Evolutionary conservation across 2,888 invertebrate species (phyloP).

Genomic region (Torymus texanus): DNA sequence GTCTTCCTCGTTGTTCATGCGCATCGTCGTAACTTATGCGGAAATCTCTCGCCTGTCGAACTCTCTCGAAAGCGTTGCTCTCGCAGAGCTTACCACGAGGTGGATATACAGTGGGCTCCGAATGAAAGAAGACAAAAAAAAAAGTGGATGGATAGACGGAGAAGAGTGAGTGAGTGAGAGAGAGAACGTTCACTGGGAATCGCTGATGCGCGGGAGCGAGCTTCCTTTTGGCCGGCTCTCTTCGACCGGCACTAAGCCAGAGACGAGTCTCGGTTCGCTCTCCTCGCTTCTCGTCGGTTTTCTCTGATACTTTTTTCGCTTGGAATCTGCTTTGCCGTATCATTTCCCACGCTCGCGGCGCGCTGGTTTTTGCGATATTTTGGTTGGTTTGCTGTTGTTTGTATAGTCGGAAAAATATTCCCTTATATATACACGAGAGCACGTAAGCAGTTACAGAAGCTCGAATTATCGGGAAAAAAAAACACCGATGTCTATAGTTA

Average conservation of each 20-base stretch:
- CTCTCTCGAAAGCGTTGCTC: neutral
- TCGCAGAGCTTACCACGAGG: too few species aligned
- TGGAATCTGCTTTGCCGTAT: slow-evolving; percentile 11
- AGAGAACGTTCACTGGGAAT: slow-evolving; percentile 13
- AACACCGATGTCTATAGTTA: too few species aligned
- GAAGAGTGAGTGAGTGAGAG: neutral
- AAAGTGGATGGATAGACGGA: neutral
- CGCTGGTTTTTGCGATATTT: too few species aligned
- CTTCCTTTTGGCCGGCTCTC: slow-evolving; percentile 36
- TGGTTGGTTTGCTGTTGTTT: too few species aligned
- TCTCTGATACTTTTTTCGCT: slow-evolving; percentile 14
- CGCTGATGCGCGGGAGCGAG: slow-evolving; percentile 28
- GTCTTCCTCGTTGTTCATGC: slow-evolving; percentile 18
- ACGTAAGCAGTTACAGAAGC: too few species aligned
- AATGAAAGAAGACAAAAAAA: neutral
- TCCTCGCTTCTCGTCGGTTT: slow-evolving; percentile 38
- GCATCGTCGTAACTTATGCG: slow-evolving; percentile 45
- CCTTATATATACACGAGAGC: too few species aligned
- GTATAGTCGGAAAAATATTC: too few species aligned
- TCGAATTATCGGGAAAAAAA: too few species aligned
- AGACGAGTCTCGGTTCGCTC: slow-evolving; percentile 30
- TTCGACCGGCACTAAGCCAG: slow-evolving; percentile 46
- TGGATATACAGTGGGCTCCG: neutral
- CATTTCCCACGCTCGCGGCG: neutral
- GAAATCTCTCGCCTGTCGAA: slow-evolving; percentile 44